Base-by-base conservation (phyloP, 2,797 vertebrate genomes). In the Knipowitschia caucasica region DNA sequence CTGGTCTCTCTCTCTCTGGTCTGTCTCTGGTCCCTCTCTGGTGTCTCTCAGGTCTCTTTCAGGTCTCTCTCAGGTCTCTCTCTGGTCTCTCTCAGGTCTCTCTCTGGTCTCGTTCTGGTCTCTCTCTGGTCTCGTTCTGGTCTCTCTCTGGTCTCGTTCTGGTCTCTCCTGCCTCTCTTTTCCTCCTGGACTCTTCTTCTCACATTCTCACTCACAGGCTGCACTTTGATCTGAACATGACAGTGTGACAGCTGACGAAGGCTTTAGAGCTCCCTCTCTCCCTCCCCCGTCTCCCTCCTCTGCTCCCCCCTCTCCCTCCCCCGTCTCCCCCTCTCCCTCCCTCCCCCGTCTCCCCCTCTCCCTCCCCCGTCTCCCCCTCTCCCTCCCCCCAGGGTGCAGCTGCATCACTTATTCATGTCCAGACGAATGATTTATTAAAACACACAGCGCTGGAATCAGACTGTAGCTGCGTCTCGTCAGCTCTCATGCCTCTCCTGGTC, bases 341-440 rank as follows among this genome's bases (percentile, higher is more conserved):
- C n/a, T 3, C n/a, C n/a, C n/a, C n/a, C n/a, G 20, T 6, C 12
- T 44, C 14, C 18, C 52, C 26, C 42, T 24, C 30, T 1, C 5
- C 20, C 11, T 6, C n/a, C n/a, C n/a, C 5, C n/a, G 6, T 2
- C 34, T 36, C 34, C 3, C 31, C 31, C 47, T 23, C 51, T 50
- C 43, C 10, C 47, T 17, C 58, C 62, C 58, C 54, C 11, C 0
- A 31, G 56, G 14, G 25, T 4, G 38, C 57, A 20, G 4, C 30
- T 30, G 1, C 1, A 69, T 84, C 55, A 61, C 69, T 82, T 62
- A 81, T 79, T 77, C 67, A 81, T 81, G 59, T 53, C 62, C 53
- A 68, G 61, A 69, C 25, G 1, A 46, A 78, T 57, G 21, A 63
- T 67, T 79, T 77, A 77, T 78, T 75, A 57, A 77, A 75, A 62